A percentile compares a stretch with the other conserved stretches of the same genome.
Evolutionary conservation across 2,113 vertebrate species (phyloP).

Genomic region (Melozone crissalis): DNA sequence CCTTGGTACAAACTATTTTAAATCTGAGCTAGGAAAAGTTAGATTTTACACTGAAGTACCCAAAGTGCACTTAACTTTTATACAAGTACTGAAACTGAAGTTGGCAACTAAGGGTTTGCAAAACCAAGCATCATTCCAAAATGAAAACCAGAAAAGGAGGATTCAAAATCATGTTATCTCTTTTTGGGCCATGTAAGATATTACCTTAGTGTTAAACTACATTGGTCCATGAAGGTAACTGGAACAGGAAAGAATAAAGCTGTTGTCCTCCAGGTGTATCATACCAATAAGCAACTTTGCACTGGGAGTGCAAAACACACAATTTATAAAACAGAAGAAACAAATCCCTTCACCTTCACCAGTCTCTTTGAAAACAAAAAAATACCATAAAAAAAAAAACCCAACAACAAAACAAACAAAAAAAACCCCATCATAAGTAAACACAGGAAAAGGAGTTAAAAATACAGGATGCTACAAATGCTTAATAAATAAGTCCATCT

Average conservation of each 20-base stretch:
- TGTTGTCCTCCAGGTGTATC: not conserved
- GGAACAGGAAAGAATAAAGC: not conserved
- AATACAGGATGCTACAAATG: not conserved
- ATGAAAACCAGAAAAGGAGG: not conserved
- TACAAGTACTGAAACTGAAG: not conserved
- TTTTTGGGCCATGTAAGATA: not conserved
- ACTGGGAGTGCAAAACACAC: not conserved
- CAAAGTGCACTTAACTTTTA: not conserved
- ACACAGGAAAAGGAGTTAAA: not conserved
- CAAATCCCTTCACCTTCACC: not conserved
- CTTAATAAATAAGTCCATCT: not conserved
- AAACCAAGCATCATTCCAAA: not conserved
- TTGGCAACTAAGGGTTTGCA: not conserved
- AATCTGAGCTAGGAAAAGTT: not conserved
- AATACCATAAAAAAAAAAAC: too few relatives aligned
- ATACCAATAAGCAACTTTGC: not conserved
- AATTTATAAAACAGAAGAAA: not conserved
- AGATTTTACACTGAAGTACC: not conserved
- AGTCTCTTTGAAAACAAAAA: not conserved
- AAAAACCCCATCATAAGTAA: not conserved
- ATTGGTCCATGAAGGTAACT: not conserved
- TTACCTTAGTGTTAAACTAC: not conserved
- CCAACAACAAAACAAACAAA: too few relatives aligned
- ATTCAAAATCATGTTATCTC: not conserved
- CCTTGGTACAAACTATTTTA: not conserved